These are phyloP conservation scores for Piprites chloris DNA, from an alignment of 2,113 vertebrate genomes.

Conservation along the genomic window DNA sequence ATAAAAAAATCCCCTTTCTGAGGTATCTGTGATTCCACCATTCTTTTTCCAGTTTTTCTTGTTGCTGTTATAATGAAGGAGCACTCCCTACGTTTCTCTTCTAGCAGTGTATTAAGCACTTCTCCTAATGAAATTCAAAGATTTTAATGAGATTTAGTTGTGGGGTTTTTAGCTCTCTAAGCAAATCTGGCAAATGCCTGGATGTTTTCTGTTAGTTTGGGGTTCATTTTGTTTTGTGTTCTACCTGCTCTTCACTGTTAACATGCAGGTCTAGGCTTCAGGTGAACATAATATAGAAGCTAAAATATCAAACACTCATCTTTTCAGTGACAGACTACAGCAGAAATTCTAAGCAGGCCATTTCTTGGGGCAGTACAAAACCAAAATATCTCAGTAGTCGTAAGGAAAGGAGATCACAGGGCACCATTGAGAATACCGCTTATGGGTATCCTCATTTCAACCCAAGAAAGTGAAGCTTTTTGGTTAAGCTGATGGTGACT, in stretches of 20 bases:
- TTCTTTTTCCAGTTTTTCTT: background rate
- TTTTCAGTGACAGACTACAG: background rate
- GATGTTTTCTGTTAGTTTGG: background rate
- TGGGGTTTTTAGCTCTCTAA: background rate
- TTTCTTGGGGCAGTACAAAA: background rate
- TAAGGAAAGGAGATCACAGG: background rate
- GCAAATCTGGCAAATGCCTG: background rate
- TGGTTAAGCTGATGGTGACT: background rate
- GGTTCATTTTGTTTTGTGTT: background rate
- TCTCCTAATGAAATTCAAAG: background rate
- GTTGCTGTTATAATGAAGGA: background rate
- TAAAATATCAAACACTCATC: background rate
- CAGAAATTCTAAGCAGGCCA: background rate
- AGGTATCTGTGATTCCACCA: background rate
- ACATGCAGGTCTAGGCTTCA: background rate
- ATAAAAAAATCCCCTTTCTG: background rate
- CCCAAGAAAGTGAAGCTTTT: background rate
- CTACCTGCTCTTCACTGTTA: background rate
- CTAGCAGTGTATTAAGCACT: background rate
- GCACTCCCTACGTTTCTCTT: background rate
- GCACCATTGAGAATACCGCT: accelerated
- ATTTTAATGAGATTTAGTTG: background rate
- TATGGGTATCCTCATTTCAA: background rate
- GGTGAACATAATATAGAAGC: background rate
- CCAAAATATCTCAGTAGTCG: background rate